Conservation (phyloP, 1,140 invertebrate species). For the Anoplolepis gracilipes region DNA sequence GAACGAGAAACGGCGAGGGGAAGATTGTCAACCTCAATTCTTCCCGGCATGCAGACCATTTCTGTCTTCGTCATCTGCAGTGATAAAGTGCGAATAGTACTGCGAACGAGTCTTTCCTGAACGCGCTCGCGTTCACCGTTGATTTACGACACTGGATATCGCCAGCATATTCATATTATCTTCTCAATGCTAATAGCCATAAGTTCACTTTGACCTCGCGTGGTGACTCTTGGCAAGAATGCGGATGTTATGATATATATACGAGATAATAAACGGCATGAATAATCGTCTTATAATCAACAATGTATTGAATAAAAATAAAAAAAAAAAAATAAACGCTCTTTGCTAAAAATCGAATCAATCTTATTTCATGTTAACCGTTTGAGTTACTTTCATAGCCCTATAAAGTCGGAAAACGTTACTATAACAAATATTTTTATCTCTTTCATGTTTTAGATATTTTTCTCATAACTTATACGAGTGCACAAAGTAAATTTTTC, state of each 20-base stretch:
- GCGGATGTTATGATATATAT: conserved; percentile 50
- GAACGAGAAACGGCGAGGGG: background rate
- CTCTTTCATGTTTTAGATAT: background rate
- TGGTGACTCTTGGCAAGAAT: conserved; percentile 58
- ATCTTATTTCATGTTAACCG: background rate
- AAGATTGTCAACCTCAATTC: conserved; percentile 72
- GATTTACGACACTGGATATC: conserved; percentile 69
- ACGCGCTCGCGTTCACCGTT: conserved; percentile 60
- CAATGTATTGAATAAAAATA: background rate
- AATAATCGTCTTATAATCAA: conserved; percentile 29
- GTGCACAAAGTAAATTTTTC: background rate
- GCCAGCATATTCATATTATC: conserved; percentile 75
- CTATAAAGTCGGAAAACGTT: background rate
- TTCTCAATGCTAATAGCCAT: conserved; percentile 73
- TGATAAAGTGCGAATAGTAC: conserved; percentile 73
- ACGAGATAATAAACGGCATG: conserved; percentile 37
- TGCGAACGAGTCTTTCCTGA: conserved; percentile 30
- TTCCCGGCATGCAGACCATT: conserved; percentile 65
- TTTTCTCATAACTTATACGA: background rate
- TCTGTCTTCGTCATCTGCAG: conserved; percentile 71
- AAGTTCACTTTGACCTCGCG: conserved; percentile 69
- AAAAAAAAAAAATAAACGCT: background rate
- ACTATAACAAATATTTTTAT: background rate
- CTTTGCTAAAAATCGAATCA: conserved; percentile 12
- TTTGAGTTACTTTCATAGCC: background rate